phyloP scores from a whole-genome alignment of 2,888 invertebrate genomes.

The Argyresthia albistria region DNA sequence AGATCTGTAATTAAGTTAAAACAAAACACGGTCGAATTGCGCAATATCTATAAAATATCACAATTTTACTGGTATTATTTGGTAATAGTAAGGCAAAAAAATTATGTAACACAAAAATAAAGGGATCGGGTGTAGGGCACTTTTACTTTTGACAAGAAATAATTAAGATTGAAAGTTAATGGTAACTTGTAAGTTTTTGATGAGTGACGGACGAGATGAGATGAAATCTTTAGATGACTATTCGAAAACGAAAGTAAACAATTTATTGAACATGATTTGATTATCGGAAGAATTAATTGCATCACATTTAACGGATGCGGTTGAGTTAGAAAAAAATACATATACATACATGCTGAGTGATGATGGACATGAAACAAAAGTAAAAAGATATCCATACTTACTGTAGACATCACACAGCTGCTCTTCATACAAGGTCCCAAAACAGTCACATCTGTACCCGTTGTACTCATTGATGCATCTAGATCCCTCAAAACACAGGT shows the following conservation, averaged over 20 bases:
- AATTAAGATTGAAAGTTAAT: no score
- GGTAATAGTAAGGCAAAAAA: background rate
- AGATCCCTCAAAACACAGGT: slow-evolving; percentile 90
- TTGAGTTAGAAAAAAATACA: no score
- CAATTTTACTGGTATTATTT: background rate
- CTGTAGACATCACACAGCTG: slow-evolving; percentile 93
- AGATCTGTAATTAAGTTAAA: slow-evolving; percentile 24
- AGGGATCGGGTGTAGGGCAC: background rate
- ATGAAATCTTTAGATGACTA: no score
- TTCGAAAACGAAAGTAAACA: no score
- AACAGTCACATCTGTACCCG: slow-evolving; percentile 92
- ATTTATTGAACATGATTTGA: no score
- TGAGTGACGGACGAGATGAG: no score
- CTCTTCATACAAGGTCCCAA: slow-evolving; percentile 92
- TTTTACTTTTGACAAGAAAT: background rate
- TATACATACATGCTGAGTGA: no score
- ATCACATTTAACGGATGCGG: no score
- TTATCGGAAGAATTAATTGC: no score
- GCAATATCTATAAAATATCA: no score
- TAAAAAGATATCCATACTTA: slow-evolving; percentile 56
- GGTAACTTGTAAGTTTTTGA: no score
- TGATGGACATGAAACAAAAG: no score
- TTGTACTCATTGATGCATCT: slow-evolving; percentile 94
- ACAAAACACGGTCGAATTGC: slow-evolving; percentile 8
- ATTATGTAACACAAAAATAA: background rate